These are phyloP conservation scores for Catocala nupta DNA, from an alignment of 2,888 invertebrate genomes.

Conservation along the genomic window DNA sequence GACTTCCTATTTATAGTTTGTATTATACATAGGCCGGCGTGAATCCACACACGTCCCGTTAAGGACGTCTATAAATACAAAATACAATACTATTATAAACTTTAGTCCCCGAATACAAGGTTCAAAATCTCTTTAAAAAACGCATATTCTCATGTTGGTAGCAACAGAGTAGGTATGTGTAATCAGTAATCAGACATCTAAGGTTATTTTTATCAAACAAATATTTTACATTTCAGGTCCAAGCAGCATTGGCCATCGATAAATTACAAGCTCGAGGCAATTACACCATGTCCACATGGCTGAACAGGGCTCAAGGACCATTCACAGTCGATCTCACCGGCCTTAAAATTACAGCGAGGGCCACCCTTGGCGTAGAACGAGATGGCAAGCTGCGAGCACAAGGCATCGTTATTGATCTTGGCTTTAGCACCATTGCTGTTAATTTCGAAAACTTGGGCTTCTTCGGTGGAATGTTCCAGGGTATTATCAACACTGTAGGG, in stretches of 20 bases:
- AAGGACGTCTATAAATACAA: too few relatives aligned
- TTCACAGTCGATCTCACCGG: slow-evolving; percentile 92
- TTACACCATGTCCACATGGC: slow-evolving; percentile 91
- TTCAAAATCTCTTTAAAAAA: too few relatives aligned
- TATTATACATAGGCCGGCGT: too few relatives aligned
- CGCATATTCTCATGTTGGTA: too few relatives aligned
- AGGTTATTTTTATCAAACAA: too few relatives aligned
- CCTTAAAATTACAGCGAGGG: slow-evolving; percentile 90
- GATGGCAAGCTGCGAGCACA: slow-evolving; percentile 93
- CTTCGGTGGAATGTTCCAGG: slow-evolving; percentile 90
- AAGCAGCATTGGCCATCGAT: slow-evolving; percentile 91
- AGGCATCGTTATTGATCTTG: slow-evolving; percentile 93
- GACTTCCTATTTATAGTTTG: too few relatives aligned
- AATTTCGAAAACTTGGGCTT: slow-evolving; percentile 94
- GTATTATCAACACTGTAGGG: slow-evolving; percentile 94
- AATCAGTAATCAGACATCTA: too few relatives aligned
- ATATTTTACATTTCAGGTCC: slow-evolving; percentile 84
- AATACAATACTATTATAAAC: too few relatives aligned
- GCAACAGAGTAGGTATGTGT: too few relatives aligned
- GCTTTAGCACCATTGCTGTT: slow-evolving; percentile 91
- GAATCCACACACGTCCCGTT: too few relatives aligned
- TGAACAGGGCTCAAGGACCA: slow-evolving; percentile 90
- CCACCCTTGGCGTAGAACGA: slow-evolving; percentile 90
- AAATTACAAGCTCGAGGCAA: slow-evolving; percentile 91
- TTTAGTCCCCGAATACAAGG: too few relatives aligned